Percentiles rank a stretch among this genome's conserved stretches.
These are phyloP conservation scores for Plebejus melissa DNA, from an alignment of 2,888 invertebrate species.

Conservation along the genomic window DNA sequence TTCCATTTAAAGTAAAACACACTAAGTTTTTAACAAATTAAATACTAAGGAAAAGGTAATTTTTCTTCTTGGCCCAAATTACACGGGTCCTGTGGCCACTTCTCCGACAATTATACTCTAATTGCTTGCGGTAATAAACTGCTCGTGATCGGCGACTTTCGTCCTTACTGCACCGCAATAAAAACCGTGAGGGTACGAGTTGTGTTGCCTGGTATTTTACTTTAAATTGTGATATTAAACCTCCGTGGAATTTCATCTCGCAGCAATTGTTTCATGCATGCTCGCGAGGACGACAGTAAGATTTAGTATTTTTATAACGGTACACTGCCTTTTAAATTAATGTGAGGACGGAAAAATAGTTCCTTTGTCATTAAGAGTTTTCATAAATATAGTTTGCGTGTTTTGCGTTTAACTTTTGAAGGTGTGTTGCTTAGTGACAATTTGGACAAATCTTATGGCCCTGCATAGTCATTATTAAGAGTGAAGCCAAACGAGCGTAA, in stretches of 20 bases:
- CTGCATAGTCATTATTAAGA: too few species aligned
- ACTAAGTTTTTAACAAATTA: background rate
- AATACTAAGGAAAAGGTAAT: conserved; percentile 1
- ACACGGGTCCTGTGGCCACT: conserved; percentile 35
- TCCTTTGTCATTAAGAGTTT: background rate
- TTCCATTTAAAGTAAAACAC: background rate
- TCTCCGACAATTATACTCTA: conserved; percentile 32
- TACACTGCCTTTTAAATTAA: conserved; percentile 16
- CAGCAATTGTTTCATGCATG: conserved; percentile 27
- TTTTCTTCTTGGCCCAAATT: conserved; percentile 14
- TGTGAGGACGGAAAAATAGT: background rate
- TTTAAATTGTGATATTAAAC: conserved; percentile 31
- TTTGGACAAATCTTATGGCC: too few species aligned
- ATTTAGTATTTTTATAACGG: conserved; percentile 17
- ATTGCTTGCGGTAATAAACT: conserved; percentile 36
- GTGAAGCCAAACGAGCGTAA: too few species aligned
- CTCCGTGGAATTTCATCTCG: conserved; percentile 21
- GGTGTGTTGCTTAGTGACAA: background rate
- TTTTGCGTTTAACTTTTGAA: background rate
- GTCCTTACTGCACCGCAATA: conserved; percentile 22
- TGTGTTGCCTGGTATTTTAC: conserved; percentile 24
- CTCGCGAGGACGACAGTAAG: conserved; percentile 12
- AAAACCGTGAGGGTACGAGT: conserved; percentile 4
- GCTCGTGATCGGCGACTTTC: conserved; percentile 33
- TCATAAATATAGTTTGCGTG: background rate